phyloP scores from a whole-genome alignment of 1,140 invertebrate genomes.

The Samia ricini region DNA sequence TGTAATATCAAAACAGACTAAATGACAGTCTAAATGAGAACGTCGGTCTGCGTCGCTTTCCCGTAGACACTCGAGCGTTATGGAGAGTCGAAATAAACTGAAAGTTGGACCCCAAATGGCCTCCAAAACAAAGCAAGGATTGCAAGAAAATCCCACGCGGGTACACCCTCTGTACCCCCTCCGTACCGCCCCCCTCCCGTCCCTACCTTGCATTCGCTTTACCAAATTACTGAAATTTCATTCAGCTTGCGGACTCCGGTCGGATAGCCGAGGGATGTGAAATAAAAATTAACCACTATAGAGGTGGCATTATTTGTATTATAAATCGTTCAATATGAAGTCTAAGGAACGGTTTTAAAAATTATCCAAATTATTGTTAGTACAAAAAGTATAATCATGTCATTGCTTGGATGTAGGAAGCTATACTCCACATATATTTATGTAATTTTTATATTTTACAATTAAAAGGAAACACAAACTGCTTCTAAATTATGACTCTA shows the following conservation, averaged over 20 bases:
- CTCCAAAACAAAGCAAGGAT: slow-evolving; percentile 63
- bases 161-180: too few species aligned
- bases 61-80: background rate
- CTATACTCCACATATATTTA: too few species aligned
- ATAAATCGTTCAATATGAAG: background rate
- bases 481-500: too few species aligned
- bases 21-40: background rate
- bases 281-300: slow-evolving; percentile 29
- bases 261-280: slow-evolving; percentile 26
- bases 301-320: slow-evolving; percentile 25
- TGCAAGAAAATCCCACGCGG: slow-evolving; percentile 66
- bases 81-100: background rate
- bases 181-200: too few species aligned
- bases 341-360: background rate
- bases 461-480: too few species aligned
- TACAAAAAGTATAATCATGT: too few species aligned
- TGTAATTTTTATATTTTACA: too few species aligned
- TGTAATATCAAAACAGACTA: background rate
- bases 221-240: slow-evolving; percentile 76
- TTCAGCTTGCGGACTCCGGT: slow-evolving; percentile 63
- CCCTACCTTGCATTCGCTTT: slow-evolving; percentile 72
- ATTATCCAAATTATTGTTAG: background rate
- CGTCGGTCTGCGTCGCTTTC: background rate
- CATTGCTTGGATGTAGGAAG: too few species aligned
- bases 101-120: background rate